Base-by-base conservation (phyloP, 2,113 vertebrate genomes). In the Asarcornis scutulata region DNA sequence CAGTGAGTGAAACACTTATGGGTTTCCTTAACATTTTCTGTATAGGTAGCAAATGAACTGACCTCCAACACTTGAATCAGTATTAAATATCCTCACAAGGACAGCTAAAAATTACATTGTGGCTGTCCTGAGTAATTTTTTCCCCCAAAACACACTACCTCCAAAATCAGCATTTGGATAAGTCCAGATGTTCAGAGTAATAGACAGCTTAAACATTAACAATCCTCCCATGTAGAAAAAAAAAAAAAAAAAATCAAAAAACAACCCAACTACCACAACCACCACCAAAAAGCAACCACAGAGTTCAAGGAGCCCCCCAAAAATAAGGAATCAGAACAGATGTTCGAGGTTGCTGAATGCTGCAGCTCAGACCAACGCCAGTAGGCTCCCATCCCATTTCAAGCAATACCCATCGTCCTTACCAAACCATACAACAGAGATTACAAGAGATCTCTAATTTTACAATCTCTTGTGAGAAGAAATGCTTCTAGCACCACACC, bases 331-430 rank as follows among this genome's bases (percentile, higher is more conserved):
- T 66, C 13, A 13, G 3, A 59, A 48, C 5, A 7, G 31, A 80
- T 3, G 29, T 50, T 66, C 34, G 67, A 73, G 55, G 42, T 7
- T 29, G 48, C 6, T 0, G 2, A 59, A 6, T 9, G 32, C 29
- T 29, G 36, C 44, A 92, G 42, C 23, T 71, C 62, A 38, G 21
- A 59, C 2, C 3, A 48, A 36, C 53, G 60, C 15, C 63, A 79
- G 1, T 0, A 31, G 12, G 13, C 7, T 78, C 46, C 42, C 74
- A 87, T 17, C 36, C 31, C 0, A 0, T 36, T 56, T 78, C 83
- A 71, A 55, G 42, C 42, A 63, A 34, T 7, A 71, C 58, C n/a
- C 56, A 87, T 17, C 2, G 0, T 13, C 34, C 13, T 48, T 48
- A 48, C 46, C 20, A 11, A 48, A 48, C 15, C 29, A 38, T 1